These are phyloP conservation scores for Simalia tracyae DNA, from an alignment of 2,797 vertebrate species.

Conservation along the genomic window DNA sequence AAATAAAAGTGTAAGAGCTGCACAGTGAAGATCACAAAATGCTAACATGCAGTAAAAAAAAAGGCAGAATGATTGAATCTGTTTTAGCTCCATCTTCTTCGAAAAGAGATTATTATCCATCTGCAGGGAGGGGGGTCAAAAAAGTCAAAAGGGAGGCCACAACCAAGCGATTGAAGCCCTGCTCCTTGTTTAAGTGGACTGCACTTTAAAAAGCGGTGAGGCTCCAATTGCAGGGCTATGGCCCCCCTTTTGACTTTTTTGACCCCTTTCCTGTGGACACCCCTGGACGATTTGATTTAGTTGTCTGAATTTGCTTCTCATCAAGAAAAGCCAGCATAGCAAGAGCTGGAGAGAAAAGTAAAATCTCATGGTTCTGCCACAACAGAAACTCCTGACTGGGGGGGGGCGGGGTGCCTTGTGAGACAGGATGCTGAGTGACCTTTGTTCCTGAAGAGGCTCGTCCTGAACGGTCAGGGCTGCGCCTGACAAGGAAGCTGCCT, in stretches of 20 bases:
- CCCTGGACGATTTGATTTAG: not conserved
- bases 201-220: not conserved
- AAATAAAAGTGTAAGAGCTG: not conserved
- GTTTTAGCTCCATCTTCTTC: not conserved
- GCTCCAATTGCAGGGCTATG: not conserved
- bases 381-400: not conserved
- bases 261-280: not conserved
- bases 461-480: slow-evolving; percentile 65
- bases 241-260: not conserved
- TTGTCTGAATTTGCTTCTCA: not conserved
- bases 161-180: too few relatives aligned
- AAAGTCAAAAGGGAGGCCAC: too few relatives aligned
- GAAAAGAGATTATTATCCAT: not conserved
- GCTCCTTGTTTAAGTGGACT: not conserved
- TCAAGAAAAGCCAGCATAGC: not conserved
- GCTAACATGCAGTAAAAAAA: not conserved
- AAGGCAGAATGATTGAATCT: not conserved
- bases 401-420: slow-evolving; percentile 39
- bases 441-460: slow-evolving; percentile 65
- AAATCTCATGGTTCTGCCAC: not conserved
- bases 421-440: slow-evolving; percentile 68
- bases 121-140: not conserved
- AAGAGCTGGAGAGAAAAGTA: slow-evolving; percentile 15
- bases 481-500: slow-evolving; percentile 66
- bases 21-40: not conserved